Percentiles rank a stretch among this genome's conserved stretches.
Conservation (phyloP, 35 echinoderm and acorn worm genomes). For the Stichopus chloronotus region DNA sequence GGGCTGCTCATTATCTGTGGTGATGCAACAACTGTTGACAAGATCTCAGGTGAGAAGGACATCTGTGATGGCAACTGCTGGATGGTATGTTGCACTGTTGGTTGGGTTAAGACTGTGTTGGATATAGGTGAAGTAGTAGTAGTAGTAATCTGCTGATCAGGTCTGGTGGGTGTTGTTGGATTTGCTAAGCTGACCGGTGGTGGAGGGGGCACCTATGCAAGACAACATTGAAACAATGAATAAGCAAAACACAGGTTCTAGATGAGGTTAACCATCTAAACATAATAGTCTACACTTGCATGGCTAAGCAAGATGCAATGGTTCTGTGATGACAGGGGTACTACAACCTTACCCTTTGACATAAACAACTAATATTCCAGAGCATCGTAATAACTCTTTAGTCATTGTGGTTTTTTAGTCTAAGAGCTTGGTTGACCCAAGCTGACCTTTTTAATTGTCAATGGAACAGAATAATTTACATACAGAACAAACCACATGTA, state of each 20-base stretch:
- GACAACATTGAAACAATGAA: background rate
- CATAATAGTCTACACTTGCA: too few species aligned
- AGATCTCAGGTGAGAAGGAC: background rate
- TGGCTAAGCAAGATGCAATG: background rate
- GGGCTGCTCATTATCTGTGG: conserved; percentile 16
- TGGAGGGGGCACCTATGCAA: background rate
- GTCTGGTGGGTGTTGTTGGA: background rate
- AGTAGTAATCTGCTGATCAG: background rate
- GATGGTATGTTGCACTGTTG: background rate
- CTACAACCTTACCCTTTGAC: too few species aligned
- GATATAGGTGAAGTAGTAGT: background rate
- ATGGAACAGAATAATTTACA: too few species aligned
- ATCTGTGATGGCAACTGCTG: conserved; percentile 21
- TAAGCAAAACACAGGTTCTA: too few species aligned
- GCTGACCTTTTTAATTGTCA: too few species aligned
- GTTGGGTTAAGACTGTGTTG: background rate
- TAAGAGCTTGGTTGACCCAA: too few species aligned
- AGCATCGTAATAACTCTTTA: too few species aligned
- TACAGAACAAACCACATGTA: too few species aligned
- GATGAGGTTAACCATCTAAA: too few species aligned
- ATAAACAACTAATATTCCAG: too few species aligned
- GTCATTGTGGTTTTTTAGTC: too few species aligned
- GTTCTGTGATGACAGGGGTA: background rate
- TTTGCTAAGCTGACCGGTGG: background rate
- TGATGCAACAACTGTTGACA: conserved; percentile 8